Conservation (phyloP, 2,797 vertebrate species). For the Falco novaeseelandiae region DNA sequence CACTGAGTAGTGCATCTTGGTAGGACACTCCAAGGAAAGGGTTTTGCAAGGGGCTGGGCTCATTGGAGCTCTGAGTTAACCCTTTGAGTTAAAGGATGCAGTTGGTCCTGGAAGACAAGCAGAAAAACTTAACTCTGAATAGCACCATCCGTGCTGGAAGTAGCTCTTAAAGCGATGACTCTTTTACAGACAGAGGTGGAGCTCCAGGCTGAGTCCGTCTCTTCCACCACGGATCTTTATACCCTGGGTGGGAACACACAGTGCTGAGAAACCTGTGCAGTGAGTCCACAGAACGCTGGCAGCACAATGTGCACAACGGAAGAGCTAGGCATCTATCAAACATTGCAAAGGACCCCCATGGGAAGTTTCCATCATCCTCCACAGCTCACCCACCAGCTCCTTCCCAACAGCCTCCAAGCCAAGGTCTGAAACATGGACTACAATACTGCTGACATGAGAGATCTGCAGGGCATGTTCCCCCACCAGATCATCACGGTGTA, state of each 20-base stretch:
- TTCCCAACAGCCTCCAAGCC: background rate
- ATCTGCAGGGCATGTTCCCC: background rate
- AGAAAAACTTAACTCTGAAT: background rate
- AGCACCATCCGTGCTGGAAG: background rate
- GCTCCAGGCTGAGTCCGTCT: background rate
- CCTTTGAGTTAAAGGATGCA: background rate
- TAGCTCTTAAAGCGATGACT: background rate
- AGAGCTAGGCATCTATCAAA: background rate
- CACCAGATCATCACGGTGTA: background rate
- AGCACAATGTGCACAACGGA: background rate
- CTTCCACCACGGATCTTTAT: background rate
- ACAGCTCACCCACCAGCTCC: background rate
- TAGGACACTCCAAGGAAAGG: background rate
- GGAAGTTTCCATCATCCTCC: background rate
- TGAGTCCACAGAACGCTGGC: background rate
- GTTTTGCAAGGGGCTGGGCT: background rate
- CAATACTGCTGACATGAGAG: accelerated
- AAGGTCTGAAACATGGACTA: background rate
- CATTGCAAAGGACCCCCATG: background rate
- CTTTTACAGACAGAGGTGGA: background rate
- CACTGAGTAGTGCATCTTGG: accelerated
- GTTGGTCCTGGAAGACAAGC: background rate
- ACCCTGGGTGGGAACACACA: background rate
- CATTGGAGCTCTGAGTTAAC: background rate
- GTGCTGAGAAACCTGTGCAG: background rate